A percentile compares a stretch with the other conserved stretches of the same genome.
phyloP scores from a whole-genome alignment of 2,797 vertebrate genomes.

The Pelodytes ibericus region DNA sequence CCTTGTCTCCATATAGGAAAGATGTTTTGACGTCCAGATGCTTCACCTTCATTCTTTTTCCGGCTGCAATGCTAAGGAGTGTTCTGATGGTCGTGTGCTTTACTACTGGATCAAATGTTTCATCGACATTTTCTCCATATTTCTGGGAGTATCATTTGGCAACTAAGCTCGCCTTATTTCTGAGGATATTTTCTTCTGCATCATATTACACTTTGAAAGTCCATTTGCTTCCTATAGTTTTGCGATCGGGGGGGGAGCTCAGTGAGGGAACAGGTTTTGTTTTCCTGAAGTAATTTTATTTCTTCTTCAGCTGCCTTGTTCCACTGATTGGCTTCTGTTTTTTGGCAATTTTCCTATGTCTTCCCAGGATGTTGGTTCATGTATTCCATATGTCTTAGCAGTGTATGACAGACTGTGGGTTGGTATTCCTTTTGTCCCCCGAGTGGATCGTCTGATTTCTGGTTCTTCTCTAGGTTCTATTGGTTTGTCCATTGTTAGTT shows the following conservation, averaged over 20 bases:
- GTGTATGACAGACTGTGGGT: neutral
- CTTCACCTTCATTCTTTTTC: slow-evolving; percentile 7
- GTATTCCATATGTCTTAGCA: neutral
- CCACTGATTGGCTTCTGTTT: slow-evolving; percentile 4
- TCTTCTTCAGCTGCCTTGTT: slow-evolving; percentile 1
- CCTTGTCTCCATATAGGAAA: neutral
- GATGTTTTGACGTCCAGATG: slow-evolving; percentile 5
- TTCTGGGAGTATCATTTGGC: slow-evolving; percentile 18
- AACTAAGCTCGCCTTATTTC: no score
- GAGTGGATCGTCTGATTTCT: neutral
- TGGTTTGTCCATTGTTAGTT: neutral
- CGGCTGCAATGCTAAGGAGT: neutral
- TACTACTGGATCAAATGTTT: neutral
- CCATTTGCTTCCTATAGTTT: slow-evolving; percentile 4
- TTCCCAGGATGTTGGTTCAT: neutral
- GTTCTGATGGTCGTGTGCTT: slow-evolving; percentile 4
- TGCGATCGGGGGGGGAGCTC: neutral
- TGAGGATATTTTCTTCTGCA: neutral
- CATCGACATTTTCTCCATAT: neutral
- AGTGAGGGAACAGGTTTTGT: neutral
- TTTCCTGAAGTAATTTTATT: no score
- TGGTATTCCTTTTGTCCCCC: neutral
- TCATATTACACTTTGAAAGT: slow-evolving; percentile 15
- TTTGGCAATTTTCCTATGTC: slow-evolving; percentile 13
- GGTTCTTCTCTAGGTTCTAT: neutral